These are phyloP conservation scores for Telmatochromis bifrenatus DNA, from an alignment of 2,113 vertebrate species.

Conservation along the genomic window DNA sequence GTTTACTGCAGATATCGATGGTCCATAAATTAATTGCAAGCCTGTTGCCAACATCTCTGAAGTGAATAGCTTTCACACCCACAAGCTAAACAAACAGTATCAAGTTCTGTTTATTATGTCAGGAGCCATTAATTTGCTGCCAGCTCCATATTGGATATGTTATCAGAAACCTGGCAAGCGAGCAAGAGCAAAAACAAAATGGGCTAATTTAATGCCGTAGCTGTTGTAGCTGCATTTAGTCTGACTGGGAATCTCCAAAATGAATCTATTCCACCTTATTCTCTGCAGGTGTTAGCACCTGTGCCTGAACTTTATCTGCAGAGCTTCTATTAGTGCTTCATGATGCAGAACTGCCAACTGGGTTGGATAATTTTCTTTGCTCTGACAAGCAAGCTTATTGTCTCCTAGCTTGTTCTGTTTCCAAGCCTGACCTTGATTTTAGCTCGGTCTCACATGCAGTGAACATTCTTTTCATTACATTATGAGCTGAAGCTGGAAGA, in stretches of 20 bases:
- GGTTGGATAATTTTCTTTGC: constrained; percentile 16
- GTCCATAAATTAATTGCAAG: constrained; percentile 29
- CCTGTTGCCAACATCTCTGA: constrained; percentile 27
- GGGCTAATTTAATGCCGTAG: constrained; percentile 51
- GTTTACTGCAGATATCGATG: constrained; percentile 31
- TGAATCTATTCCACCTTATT: constrained; percentile 25
- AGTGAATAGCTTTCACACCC: constrained; percentile 31
- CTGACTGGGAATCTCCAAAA: constrained; percentile 37
- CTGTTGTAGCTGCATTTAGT: constrained; percentile 16
- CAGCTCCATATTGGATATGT: constrained; percentile 48
- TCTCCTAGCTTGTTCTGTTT: neutral
- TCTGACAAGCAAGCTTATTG: constrained; percentile 33
- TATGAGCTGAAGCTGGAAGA: neutral
- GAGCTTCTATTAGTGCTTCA: constrained; percentile 17
- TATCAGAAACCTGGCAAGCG: constrained; percentile 47
- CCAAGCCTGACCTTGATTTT: neutral
- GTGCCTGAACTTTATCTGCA: constrained; percentile 12
- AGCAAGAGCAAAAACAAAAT: constrained; percentile 26
- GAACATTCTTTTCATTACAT: neutral
- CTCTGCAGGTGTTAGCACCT: constrained; percentile 27
- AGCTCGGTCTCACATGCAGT: neutral
- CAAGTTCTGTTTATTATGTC: constrained; percentile 57
- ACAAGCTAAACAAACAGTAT: constrained; percentile 38
- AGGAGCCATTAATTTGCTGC: constrained; percentile 54
- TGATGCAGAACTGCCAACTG: constrained; percentile 31